Evolutionary conservation across 2,797 vertebrate genomes (phyloP), one percentile per base, ranked within the genome.

Genomic region (Karalla daura): DNA sequence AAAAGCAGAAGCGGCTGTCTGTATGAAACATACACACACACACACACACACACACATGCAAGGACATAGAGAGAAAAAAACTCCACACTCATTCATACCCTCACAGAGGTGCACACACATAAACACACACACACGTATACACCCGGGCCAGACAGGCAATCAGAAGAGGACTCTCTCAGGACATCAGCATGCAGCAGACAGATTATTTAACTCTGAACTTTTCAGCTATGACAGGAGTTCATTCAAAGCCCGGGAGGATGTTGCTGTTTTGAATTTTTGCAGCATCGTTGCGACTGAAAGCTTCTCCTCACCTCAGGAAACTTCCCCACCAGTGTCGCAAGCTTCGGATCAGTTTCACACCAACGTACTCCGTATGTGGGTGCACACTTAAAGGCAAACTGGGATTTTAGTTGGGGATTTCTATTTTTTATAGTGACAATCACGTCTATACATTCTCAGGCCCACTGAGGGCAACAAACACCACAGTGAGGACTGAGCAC

Each of bases 1-100:
- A 30, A 65, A 78, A 72, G 3, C 56, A 71, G 37, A 64, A 72
- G 36, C 82, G 79, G 76, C 63, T 82, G 78, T 78, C 35, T 60
- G 68, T 74, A 27, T 44, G 21, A 72, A 58, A 67, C 46, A 59
- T 30, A 47, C 33, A 64, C 17, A 45, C 4, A 21, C 46, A 35
- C 25, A 46, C 55, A 55, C 28, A 21, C 13, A 25, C 43, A 39
- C 46, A 44, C 20, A n/a, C 8, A 21, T 11, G 39, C 5, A 18
- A 4, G 41, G n/a, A n/a, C n/a, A n/a, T n/a, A n/a, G n/a, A n/a
- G n/a, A n/a, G n/a, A n/a, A n/a, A n/a, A n/a, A n/a, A n/a, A n/a
- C n/a, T n/a, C n/a, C n/a, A n/a, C 1, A 46, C 61, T 33, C 20
- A 8, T 14, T 27, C 43, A 32, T 24, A 2, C 7, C 20, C 45